phyloP scores from a whole-genome alignment of 2,888 invertebrate species.

The Yponomeuta cagnagella region DNA sequence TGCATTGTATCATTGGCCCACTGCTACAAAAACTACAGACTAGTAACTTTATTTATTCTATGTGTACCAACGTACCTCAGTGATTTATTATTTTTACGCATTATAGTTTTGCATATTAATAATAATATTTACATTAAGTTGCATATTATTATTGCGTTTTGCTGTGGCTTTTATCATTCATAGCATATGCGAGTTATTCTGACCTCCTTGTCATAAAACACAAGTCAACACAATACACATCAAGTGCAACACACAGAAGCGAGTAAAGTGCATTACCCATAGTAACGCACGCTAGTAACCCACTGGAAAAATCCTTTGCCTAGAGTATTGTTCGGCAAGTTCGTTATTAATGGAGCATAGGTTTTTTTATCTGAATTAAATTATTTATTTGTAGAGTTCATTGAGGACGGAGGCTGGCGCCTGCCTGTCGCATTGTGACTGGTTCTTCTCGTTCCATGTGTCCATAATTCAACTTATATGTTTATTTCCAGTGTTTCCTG shows the following conservation, averaged over 20 bases:
- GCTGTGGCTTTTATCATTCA: background rate
- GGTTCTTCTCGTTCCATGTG: slow-evolving; percentile 68
- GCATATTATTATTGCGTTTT: too few relatives aligned
- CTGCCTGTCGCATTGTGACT: slow-evolving; percentile 68
- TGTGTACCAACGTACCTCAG: too few relatives aligned
- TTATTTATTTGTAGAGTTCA: slow-evolving; percentile 49
- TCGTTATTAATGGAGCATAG: background rate
- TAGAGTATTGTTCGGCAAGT: background rate
- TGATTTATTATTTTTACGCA: too few relatives aligned
- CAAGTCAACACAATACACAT: background rate
- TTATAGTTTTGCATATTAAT: too few relatives aligned
- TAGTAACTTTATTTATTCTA: too few relatives aligned
- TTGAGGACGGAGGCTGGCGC: slow-evolving; percentile 51
- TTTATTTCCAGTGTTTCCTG: slow-evolving; percentile 60
- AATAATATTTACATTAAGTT: too few relatives aligned
- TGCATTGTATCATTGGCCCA: too few relatives aligned
- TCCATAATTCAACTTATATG: slow-evolving; percentile 56
- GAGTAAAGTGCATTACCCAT: background rate
- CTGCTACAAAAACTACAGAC: too few relatives aligned
- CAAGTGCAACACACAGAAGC: background rate
- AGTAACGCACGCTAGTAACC: background rate
- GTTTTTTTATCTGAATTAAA: background rate
- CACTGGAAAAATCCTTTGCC: background rate
- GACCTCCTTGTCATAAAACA: background rate
- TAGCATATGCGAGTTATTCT: background rate